These are phyloP conservation scores for Theristicus caerulescens DNA, from an alignment of 2,113 vertebrate genomes.

Conservation along the genomic window DNA sequence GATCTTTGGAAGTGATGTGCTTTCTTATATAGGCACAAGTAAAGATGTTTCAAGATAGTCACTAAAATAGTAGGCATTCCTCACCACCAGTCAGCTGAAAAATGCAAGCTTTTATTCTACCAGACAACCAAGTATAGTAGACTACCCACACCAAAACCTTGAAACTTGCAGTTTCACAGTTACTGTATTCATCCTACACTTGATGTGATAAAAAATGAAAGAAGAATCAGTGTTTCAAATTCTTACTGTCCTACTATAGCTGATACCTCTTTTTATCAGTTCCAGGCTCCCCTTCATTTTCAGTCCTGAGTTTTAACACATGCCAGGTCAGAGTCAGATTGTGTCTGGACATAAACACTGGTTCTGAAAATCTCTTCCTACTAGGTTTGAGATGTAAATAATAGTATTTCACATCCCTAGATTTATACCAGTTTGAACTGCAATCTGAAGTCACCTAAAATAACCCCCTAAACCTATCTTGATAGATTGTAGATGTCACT, in stretches of 20 bases:
- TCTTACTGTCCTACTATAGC: background rate
- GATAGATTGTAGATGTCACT: constrained; percentile 25
- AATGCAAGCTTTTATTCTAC: background rate
- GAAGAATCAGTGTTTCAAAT: background rate
- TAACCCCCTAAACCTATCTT: background rate
- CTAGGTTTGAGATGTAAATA: background rate
- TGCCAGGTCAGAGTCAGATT: background rate
- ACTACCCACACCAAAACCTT: background rate
- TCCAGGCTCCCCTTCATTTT: background rate
- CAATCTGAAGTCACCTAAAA: background rate
- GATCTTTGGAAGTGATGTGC: background rate
- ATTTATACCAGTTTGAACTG: background rate
- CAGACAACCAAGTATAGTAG: background rate
- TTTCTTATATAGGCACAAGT: background rate
- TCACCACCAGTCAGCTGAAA: background rate
- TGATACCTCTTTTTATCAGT: background rate
- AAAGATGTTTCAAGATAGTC: background rate
- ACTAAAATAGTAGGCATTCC: background rate
- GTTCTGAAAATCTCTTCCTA: background rate
- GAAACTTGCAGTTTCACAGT: background rate
- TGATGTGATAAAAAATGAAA: background rate
- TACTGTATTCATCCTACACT: background rate
- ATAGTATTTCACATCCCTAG: background rate
- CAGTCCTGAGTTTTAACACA: background rate
- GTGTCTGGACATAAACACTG: background rate